Evolutionary conservation across 2,797 vertebrate genomes (phyloP).

Genomic region (Petrocephalus sullivani): DNA sequence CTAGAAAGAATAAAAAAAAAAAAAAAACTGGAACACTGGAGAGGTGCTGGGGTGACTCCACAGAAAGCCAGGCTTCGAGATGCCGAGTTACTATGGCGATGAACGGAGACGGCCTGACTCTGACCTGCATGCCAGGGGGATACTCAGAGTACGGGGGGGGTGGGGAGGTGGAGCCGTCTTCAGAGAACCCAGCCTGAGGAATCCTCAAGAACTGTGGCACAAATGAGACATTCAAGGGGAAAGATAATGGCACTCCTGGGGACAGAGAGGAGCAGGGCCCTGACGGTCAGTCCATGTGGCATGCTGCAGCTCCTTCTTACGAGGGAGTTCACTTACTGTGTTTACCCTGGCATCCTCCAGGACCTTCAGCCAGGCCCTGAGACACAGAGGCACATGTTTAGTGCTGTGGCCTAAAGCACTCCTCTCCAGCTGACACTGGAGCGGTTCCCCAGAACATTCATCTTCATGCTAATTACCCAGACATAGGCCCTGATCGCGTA

Average conservation of each 20-base stretch:
- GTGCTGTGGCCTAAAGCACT: background rate
- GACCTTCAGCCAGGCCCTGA: conserved; percentile 88
- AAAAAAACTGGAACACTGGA: background rate
- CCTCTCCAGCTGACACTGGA: background rate
- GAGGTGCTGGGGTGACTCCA: background rate
- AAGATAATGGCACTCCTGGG: background rate
- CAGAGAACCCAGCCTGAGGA: conserved; percentile 55
- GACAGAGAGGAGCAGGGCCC: background rate
- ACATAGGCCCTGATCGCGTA: background rate
- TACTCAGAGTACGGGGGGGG: conserved; percentile 84
- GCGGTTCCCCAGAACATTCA: background rate
- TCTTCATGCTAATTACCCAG: background rate
- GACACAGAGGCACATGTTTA: conserved; percentile 16
- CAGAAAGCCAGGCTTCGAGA: background rate
- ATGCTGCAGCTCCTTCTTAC: background rate
- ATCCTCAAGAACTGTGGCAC: conserved; percentile 47
- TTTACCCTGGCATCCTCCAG: conserved; percentile 87
- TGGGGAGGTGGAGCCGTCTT: conserved; percentile 72
- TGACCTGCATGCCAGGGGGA: conserved; percentile 48
- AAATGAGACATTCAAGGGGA: background rate
- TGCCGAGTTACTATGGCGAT: background rate
- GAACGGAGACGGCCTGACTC: background rate
- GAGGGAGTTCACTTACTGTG: conserved; percentile 65
- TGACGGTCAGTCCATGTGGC: background rate
- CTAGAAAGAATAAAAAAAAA: background rate